Base-by-base conservation (phyloP, 2,113 vertebrate species). In the Leptocoma aspasia region DNA sequence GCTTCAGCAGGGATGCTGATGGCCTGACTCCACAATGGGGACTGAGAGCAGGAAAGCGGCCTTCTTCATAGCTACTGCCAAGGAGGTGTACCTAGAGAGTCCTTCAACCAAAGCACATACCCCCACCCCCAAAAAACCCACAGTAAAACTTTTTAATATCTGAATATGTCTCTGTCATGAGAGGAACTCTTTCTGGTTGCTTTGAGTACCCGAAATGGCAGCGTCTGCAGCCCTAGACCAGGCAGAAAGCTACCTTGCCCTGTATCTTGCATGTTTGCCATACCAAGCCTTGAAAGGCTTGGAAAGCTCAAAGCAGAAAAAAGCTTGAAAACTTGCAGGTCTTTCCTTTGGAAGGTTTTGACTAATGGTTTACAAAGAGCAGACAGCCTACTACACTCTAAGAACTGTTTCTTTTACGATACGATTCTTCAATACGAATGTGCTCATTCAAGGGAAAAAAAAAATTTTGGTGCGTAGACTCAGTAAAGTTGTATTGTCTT, bases 261-360 rank as follows among this genome's bases (percentile, higher is more conserved):
- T 59, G 7, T 50, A 39, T 35, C 66, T 50, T 85, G 7, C 50
- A 20, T 70, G 27, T 76, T 89, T 95, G 63, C 81, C 31, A 52
- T 64, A 78, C 41, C 56, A 56, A 85, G 30, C 65, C 70, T 71
- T 91, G 84, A 94, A 94, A 89, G 56, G 42, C 23, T 81, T 81
- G 60, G 81, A 78, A 87, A 95, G 35, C 70, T 75, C 27, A 41
- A 83, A 94, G 66, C 41, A 70, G 87, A 70, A 69, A 85, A 82
- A 89, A 49, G 16, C 60, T 88, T 96, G 95, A 96, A 92, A 92
- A 77, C 59, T 90, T 94, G 50, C 93, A 95, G 93, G 81, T 90
- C 89, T 94, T 87, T 85, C 75, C 63, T 82, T 76, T 88, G 50
- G 70, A 82, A 85, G 63, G 54, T 61, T 95, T 89, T 91, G 63